Conservation (phyloP, 2,888 invertebrate species). For the Pyrocoelia pectoralis region DNA sequence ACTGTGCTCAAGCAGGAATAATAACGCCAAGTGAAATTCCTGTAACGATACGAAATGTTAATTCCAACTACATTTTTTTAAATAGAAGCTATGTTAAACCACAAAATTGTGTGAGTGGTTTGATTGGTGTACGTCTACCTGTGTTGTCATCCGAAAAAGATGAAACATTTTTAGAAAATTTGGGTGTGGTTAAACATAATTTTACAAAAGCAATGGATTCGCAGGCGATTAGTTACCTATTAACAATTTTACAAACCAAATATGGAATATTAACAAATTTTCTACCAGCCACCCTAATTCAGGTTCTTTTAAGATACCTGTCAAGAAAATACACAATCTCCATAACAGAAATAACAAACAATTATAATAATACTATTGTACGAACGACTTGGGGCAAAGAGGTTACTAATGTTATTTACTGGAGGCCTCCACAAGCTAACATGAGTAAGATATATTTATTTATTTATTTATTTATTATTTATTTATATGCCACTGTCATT, state of each 20-base stretch:
- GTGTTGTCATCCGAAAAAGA: constrained; percentile 59
- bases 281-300: constrained; percentile 66
- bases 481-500: no score
- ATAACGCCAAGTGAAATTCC: constrained; percentile 65
- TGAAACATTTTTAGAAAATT: constrained; percentile 49
- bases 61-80: constrained; percentile 65
- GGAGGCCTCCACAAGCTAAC: constrained; percentile 80
- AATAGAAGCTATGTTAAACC: constrained; percentile 59
- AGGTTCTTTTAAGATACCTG: constrained; percentile 68
- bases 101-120: constrained; percentile 63
- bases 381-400: constrained; percentile 72
- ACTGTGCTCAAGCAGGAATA: constrained; percentile 65
- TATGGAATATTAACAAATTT: constrained; percentile 69
- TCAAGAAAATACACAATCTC: constrained; percentile 73
- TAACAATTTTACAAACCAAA: constrained; percentile 64
- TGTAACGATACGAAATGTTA: constrained; percentile 66
- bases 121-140: constrained; percentile 72
- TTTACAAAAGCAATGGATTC: constrained; percentile 58
- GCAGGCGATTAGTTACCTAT: constrained; percentile 64
- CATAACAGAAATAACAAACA: constrained; percentile 66
- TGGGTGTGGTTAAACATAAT: constrained; percentile 58
- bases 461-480: no score
- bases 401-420: constrained; percentile 70
- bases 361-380: constrained; percentile 58
- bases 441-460: constrained; percentile 68